These are phyloP conservation scores for Heliocidaris erythrogramma DNA, from an alignment of 35 echinoderm and acorn worm species.

Conservation along the genomic window DNA sequence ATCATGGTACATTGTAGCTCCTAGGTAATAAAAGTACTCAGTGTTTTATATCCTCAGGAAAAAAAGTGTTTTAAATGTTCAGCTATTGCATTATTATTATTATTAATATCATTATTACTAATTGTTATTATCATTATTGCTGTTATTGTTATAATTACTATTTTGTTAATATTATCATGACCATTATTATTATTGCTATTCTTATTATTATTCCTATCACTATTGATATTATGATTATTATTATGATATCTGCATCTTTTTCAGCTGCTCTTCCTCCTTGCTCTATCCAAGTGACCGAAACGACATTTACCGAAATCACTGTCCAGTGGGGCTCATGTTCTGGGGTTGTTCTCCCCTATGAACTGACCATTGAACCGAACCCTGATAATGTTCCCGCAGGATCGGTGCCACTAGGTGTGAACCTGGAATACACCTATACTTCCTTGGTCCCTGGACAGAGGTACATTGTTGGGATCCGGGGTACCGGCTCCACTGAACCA, in stretches of 20 bases:
- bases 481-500: neutral
- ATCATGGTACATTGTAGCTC: too few relatives aligned
- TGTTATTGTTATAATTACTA: too few relatives aligned
- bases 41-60: too few relatives aligned
- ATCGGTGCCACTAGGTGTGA: neutral
- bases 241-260: neutral
- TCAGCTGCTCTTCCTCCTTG: conserved; percentile 44
- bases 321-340: conserved; percentile 62
- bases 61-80: too few relatives aligned
- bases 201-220: too few relatives aligned
- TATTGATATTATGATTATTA: too few relatives aligned
- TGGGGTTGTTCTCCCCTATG: conserved; percentile 5
- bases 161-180: too few relatives aligned
- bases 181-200: too few relatives aligned
- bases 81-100: too few relatives aligned
- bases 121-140: too few relatives aligned
- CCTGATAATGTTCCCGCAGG: neutral
- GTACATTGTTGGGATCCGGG: conserved; percentile 44
- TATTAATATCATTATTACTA: too few relatives aligned
- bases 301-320: neutral
- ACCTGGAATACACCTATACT: conserved; percentile 24
- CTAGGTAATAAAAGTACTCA: too few relatives aligned
- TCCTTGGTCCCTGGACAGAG: conserved; percentile 25
- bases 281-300: conserved; percentile 29
- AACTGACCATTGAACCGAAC: conserved; percentile 32